Evolutionary conservation across 2,888 invertebrate species (phyloP).

Genomic region (Calliphora vomitoria): DNA sequence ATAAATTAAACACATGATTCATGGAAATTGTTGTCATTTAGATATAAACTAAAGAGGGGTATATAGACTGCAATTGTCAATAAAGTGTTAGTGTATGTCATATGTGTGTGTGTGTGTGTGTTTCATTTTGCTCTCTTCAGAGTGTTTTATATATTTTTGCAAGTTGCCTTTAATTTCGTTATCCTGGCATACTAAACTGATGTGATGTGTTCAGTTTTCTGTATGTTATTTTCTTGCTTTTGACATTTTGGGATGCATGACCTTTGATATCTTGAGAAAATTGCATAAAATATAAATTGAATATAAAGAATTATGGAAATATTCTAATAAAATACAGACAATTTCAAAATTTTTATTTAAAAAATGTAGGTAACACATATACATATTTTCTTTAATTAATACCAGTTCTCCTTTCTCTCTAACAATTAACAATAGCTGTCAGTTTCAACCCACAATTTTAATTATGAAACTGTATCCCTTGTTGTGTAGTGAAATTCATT

Average conservation of each 20-base stretch:
- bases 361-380: no score
- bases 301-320: not conserved
- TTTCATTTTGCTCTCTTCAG: not conserved
- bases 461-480: conserved; percentile 46
- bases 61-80: conserved; percentile 13
- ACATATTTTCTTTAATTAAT: not conserved
- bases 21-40: conserved; percentile 29
- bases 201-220: not conserved
- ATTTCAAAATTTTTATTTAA: conserved; percentile 10
- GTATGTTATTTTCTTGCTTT: not conserved
- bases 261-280: conserved; percentile 31
- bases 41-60: not conserved
- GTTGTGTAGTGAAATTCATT: conserved; percentile 54
- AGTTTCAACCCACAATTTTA: conserved; percentile 19
- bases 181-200: conserved; percentile 46
- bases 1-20: conserved; percentile 43
- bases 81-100: not conserved
- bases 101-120: conserved; percentile 8
- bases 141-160: conserved; percentile 28
- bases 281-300: not conserved
- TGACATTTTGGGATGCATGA: conserved; percentile 54
- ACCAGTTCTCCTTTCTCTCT: not conserved
- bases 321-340: not conserved
- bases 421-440: not conserved
- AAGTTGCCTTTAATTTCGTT: conserved; percentile 35